These are phyloP conservation scores for Sebastes hopkinsi DNA, from an alignment of 2,797 vertebrate species.

Conservation along the genomic window DNA sequence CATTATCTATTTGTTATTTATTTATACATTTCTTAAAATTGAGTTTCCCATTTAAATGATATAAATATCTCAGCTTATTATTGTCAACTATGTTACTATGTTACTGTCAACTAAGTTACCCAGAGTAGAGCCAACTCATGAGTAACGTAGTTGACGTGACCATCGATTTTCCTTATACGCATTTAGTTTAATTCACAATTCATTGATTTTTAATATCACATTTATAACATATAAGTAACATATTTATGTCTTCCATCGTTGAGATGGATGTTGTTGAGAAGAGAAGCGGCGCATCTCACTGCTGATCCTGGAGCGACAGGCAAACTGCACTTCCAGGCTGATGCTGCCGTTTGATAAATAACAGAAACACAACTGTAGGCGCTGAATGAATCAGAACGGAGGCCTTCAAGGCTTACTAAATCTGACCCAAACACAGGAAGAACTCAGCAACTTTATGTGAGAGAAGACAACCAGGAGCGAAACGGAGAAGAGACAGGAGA, in stretches of 20 bases:
- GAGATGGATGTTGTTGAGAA: background rate
- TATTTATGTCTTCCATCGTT: background rate
- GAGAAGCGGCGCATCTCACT: background rate
- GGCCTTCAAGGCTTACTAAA: background rate
- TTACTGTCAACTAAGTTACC: no score
- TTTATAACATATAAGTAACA: background rate
- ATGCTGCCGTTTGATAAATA: background rate
- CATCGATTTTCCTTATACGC: background rate
- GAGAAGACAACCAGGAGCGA: slow-evolving; percentile 8
- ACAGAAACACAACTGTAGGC: background rate
- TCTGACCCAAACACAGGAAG: background rate
- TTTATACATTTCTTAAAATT: no score
- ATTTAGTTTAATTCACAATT: background rate
- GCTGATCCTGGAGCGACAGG: background rate
- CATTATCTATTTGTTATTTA: no score
- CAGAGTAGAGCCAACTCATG: no score
- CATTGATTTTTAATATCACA: background rate
- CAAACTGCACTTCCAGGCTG: background rate
- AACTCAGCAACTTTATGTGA: background rate
- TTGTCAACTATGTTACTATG: no score
- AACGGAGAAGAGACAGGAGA: slow-evolving; percentile 19
- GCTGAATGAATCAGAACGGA: background rate
- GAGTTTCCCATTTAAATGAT: no score
- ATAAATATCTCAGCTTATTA: no score
- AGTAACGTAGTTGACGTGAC: no score